phyloP scores from a whole-genome alignment of 2,888 invertebrate genomes.

The Tetheella fluctuosa region DNA sequence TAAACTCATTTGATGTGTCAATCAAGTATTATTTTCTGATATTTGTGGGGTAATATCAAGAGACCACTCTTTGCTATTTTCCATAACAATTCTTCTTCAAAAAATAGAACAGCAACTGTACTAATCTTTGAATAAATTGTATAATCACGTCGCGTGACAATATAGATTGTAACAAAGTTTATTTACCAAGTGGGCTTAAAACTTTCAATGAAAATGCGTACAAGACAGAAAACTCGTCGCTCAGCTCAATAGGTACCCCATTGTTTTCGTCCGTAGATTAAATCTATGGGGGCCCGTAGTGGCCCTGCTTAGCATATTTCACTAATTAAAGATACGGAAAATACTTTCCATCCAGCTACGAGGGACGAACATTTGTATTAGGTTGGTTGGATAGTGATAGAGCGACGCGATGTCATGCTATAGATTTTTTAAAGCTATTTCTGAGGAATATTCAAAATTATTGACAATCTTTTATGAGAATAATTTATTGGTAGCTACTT shows the following conservation, averaged over 20 bases:
- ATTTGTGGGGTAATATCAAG: too few species aligned
- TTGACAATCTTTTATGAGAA: too few species aligned
- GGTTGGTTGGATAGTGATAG: neutral
- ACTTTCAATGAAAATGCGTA: neutral
- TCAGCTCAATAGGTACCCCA: slow-evolving; percentile 7
- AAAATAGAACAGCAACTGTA: too few species aligned
- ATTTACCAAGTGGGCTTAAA: neutral
- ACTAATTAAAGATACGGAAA: slow-evolving; percentile 67
- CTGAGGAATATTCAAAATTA: too few species aligned
- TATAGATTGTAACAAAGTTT: neutral
- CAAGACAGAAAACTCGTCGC: neutral
- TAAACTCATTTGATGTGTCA: too few species aligned
- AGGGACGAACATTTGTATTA: slow-evolving; percentile 14
- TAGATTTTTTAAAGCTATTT: too few species aligned
- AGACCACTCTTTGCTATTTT: too few species aligned
- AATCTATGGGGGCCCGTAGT: slow-evolving; percentile 42
- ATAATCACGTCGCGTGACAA: neutral
- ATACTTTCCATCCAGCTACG: slow-evolving; percentile 28
- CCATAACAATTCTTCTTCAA: too few species aligned
- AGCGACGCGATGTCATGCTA: slow-evolving; percentile 12
- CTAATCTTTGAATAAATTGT: neutral
- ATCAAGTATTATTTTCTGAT: too few species aligned
- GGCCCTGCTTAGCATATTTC: slow-evolving; percentile 62
- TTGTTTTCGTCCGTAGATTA: slow-evolving; percentile 35
- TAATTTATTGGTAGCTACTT: too few species aligned